Evolutionary conservation across 2,113 vertebrate genomes (phyloP).

Genomic region (Nicator chloris): DNA sequence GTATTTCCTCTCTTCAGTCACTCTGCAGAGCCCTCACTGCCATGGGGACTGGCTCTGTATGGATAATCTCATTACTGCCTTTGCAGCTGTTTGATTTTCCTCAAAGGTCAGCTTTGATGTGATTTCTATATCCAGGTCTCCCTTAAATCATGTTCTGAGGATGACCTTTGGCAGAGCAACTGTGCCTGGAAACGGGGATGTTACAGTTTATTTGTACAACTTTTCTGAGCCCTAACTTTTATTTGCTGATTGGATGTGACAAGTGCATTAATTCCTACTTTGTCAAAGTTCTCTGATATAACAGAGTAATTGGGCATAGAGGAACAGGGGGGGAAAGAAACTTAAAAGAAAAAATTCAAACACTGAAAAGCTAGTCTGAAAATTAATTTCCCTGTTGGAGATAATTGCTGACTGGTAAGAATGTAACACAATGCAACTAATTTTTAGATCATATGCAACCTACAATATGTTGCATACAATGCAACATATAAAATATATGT

Average conservation of each 20-base stretch:
- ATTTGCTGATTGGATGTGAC: constrained; percentile 47
- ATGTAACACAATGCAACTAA: neutral
- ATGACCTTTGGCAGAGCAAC: constrained; percentile 59
- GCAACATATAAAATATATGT: neutral
- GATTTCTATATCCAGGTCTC: constrained; percentile 47
- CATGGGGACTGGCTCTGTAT: neutral
- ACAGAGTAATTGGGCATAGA: neutral
- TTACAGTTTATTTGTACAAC: constrained; percentile 38
- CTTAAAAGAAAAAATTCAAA: neutral
- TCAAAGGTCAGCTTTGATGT: constrained; percentile 26
- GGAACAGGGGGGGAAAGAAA: neutral
- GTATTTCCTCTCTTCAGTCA: neutral
- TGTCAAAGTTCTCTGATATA: neutral
- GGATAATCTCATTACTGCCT: neutral
- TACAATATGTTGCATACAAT: neutral
- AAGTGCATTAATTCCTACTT: constrained; percentile 29
- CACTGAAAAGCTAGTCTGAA: neutral
- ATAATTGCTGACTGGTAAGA: neutral
- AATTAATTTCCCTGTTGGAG: neutral
- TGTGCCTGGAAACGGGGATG: constrained; percentile 1
- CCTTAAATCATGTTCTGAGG: constrained; percentile 34
- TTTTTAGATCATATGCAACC: neutral
- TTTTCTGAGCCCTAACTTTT: neutral
- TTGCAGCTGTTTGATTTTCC: neutral
- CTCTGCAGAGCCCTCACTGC: neutral